Percentiles rank a stretch among this genome's conserved stretches.
phyloP scores from a whole-genome alignment of 37 sponge, comb jelly and placozoan species.

The Mnemiopsis leidyi region DNA sequence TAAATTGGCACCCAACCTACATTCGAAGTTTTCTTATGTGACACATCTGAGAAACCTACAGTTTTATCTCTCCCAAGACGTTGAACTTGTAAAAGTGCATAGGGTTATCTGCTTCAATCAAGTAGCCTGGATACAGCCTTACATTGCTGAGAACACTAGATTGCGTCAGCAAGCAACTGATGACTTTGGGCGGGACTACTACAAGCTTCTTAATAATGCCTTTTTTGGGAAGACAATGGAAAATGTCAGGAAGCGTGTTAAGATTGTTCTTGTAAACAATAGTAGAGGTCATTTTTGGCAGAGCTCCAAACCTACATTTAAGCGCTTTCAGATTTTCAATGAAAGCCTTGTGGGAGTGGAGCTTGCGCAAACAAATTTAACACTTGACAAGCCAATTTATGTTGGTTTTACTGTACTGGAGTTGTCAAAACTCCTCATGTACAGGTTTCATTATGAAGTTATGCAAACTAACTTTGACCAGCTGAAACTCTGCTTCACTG shows the following conservation, averaged over 20 bases:
- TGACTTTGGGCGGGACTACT: not conserved
- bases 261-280: slow-evolving; percentile 7
- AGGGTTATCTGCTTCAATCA: not conserved
- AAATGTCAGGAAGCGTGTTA: not conserved
- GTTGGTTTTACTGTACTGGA: slow-evolving; percentile 51
- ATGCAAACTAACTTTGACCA: not conserved
- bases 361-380: not conserved
- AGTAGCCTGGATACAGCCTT: not conserved
- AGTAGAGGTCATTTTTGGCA: not conserved
- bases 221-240: slow-evolving; percentile 3
- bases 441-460: not conserved
- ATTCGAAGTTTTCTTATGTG: not conserved
- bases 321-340: not conserved
- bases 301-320: not conserved
- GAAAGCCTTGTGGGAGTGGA: slow-evolving; percentile 15
- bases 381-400: slow-evolving; percentile 33
- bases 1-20: slow-evolving; percentile 15
- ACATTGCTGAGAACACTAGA: not conserved
- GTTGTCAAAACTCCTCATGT: slow-evolving; percentile 12
- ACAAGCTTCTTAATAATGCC: not conserved
- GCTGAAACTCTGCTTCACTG: not conserved
- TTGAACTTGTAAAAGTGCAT: not conserved
- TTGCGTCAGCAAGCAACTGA: slow-evolving; percentile 1
- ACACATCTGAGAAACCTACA: not conserved
- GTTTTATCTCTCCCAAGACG: not conserved